Conservation (phyloP, 1,140 invertebrate genomes). For the Habropoda laboriosa region DNA sequence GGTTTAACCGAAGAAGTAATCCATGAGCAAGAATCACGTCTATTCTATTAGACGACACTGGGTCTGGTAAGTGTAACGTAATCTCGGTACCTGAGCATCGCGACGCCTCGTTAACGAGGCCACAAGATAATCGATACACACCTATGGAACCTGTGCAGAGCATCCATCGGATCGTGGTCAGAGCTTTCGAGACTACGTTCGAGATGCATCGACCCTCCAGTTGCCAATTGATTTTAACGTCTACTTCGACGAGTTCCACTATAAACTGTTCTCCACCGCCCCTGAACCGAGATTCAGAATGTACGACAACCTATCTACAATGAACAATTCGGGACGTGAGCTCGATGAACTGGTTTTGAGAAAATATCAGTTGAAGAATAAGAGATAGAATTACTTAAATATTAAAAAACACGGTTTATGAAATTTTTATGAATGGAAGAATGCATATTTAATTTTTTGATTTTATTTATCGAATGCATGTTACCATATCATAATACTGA, state of each 20-base stretch:
- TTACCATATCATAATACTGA: too few relatives aligned
- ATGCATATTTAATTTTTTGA: too few relatives aligned
- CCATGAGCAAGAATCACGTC: neutral
- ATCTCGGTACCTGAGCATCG: slow-evolving; percentile 53
- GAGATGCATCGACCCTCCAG: neutral
- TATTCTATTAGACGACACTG: slow-evolving; percentile 38
- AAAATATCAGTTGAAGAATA: too few relatives aligned
- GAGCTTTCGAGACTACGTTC: slow-evolving; percentile 11
- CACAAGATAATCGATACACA: slow-evolving; percentile 49
- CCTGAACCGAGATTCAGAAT: neutral
- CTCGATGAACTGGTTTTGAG: too few relatives aligned
- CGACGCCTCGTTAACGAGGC: slow-evolving; percentile 55
- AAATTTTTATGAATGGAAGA: too few relatives aligned
- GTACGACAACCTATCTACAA: too few relatives aligned
- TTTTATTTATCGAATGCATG: too few relatives aligned
- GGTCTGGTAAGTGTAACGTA: slow-evolving; percentile 55
- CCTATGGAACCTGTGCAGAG: slow-evolving; percentile 1
- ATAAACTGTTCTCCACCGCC: too few relatives aligned
- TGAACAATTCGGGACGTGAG: too few relatives aligned
- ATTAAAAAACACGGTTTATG: too few relatives aligned
- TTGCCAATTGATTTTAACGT: slow-evolving; percentile 7
- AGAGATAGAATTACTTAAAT: too few relatives aligned
- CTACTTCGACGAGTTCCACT: neutral
- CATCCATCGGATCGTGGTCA: neutral
- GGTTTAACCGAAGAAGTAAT: slow-evolving; percentile 7